phyloP scores from a whole-genome alignment of 2,113 vertebrate species.

The Stegastes partitus region DNA sequence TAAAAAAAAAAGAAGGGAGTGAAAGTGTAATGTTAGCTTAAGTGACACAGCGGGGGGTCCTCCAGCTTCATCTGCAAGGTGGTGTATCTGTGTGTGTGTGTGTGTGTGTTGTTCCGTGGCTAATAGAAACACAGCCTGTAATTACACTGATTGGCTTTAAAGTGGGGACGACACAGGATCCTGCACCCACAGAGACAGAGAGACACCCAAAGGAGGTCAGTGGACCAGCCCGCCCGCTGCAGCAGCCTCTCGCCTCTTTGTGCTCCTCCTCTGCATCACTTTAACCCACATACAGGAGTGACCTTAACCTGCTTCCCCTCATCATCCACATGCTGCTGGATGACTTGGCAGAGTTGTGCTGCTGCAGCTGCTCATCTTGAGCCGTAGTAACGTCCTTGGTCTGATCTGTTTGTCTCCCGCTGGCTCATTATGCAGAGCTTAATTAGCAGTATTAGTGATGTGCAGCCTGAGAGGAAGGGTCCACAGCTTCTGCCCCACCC shows the following conservation, averaged over 20 bases:
- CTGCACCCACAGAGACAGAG: conserved; percentile 30
- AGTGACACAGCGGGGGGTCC: neutral
- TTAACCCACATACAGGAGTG: conserved; percentile 70
- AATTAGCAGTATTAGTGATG: too few relatives aligned
- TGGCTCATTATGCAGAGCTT: neutral
- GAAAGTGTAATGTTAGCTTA: conserved; percentile 11
- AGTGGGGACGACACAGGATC: conserved; percentile 59
- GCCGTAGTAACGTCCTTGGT: too few relatives aligned
- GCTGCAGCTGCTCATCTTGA: too few relatives aligned
- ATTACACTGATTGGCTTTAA: conserved; percentile 58
- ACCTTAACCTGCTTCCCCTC: conserved; percentile 72
- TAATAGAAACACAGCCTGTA: conserved; percentile 27
- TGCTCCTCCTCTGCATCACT: conserved; percentile 69
- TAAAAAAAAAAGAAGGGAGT: neutral
- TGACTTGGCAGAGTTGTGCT: conserved; percentile 22
- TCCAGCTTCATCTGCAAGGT: neutral
- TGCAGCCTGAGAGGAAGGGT: too few relatives aligned
- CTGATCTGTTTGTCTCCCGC: neutral
- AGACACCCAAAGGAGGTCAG: conserved; percentile 68
- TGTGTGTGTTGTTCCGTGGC: neutral
- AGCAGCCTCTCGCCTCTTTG: conserved; percentile 34
- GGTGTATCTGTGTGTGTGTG: too few relatives aligned
- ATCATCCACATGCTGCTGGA: conserved; percentile 16
- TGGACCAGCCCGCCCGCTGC: conserved; percentile 73
- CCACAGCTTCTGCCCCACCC: neutral